Base-by-base conservation (phyloP, 1,140 invertebrate species). In the Teleogryllus occipitalis region DNA sequence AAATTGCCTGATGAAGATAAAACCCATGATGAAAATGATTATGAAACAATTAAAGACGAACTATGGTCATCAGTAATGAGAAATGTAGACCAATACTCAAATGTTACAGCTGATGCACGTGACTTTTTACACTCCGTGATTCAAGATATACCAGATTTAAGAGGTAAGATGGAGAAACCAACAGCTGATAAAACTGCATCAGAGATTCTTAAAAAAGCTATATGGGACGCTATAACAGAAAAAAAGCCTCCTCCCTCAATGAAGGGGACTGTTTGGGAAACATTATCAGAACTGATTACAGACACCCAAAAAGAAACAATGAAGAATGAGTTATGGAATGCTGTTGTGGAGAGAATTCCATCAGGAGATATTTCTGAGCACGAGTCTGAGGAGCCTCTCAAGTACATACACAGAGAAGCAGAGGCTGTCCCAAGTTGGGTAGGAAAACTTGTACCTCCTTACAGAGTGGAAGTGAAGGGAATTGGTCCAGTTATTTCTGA, bases 401-500 rank as follows among this genome's bases (percentile, higher is more conserved):
- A 39, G 27, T 39, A 39, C 27, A 65, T 65, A 65, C 10, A 65
- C 10, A 14, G 54, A 14, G 54, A 65, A 65, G 10, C 54, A 65
- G 54, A 65, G 18, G 10, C 18, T 1, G 54, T 65, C 18, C 54
- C 54, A 10, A 65, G 18, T 65, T 65, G 54, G 54, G 54, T 65
- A 14, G 54, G 54, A 18, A 65, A 18, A 65, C 54, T 18, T 65
- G 18, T 65, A 1, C 54, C 54, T 65, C 10, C 18, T 65, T 65
- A 65, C 54, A 65, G 54, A 65, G 54, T 65, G 18, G 54, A 65
- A 65, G 47, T 79, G 3, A 48, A 48, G 47, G 80, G 86, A n/a
- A 82, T 82, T 54, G 79, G 79, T 21, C 75, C 79, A 46, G 21
- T 27, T 21, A 49, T 80, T 49, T 48, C 79, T 0, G 15, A 75